Conservation (phyloP, 2,113 vertebrate genomes). For the Microcebus murinus region DNA sequence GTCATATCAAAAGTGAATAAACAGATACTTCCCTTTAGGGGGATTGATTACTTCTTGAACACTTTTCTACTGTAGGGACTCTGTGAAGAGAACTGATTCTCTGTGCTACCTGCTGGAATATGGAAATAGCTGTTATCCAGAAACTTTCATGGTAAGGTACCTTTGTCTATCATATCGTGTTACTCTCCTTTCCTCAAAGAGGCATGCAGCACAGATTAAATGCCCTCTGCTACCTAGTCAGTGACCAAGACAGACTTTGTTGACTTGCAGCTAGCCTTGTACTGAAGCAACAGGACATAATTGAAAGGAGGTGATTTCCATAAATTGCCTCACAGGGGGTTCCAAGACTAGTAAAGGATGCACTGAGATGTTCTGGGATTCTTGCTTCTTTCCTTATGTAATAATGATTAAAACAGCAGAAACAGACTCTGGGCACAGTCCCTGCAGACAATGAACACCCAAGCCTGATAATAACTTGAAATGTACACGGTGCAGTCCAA, state of each 20-base stretch:
- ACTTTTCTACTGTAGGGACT: background rate
- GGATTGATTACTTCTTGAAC: background rate
- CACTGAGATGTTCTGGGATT: background rate
- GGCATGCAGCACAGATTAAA: constrained; percentile 16
- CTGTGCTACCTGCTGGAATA: background rate
- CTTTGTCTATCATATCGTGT: background rate
- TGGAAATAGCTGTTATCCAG: constrained; percentile 9
- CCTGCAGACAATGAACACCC: background rate
- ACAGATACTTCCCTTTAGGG: constrained; percentile 20
- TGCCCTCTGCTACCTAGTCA: background rate
- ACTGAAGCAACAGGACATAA: background rate
- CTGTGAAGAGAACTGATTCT: background rate
- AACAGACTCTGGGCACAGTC: background rate
- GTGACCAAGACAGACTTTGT: background rate
- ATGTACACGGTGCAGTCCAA: background rate
- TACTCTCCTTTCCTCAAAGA: background rate
- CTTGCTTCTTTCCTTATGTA: constrained; percentile 60
- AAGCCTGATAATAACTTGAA: constrained; percentile 53
- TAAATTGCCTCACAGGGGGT: constrained; percentile 40
- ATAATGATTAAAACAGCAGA: constrained; percentile 58
- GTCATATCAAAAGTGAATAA: constrained; percentile 34
- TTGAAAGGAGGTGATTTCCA: constrained; percentile 52
- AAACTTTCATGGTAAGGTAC: background rate
- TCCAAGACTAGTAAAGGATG: constrained; percentile 38
- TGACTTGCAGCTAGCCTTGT: background rate